Evolutionary conservation across 2,797 vertebrate genomes (phyloP).

Genomic region (Chaetophractus vellerosus): DNA sequence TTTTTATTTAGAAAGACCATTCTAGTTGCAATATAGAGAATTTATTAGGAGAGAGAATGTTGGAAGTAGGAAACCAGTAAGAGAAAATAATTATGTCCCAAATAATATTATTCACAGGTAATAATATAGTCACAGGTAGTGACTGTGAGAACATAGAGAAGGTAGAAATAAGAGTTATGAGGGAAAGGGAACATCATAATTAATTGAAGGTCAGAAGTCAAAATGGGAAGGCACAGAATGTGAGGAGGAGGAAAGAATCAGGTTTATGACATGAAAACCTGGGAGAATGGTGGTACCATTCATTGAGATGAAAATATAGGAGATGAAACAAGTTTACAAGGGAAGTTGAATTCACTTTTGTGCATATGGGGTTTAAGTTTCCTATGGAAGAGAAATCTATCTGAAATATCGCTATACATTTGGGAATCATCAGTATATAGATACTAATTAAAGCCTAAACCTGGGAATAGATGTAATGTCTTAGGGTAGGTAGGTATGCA

Average conservation of each 20-base stretch:
- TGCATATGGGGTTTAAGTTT: neutral
- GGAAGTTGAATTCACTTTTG: conserved; percentile 43
- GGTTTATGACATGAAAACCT: neutral
- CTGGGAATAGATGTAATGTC: neutral
- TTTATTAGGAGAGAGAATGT: neutral
- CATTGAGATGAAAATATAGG: neutral
- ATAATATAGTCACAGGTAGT: neutral
- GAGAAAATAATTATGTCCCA: conserved; percentile 29
- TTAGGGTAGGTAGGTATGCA: neutral
- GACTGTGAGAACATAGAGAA: neutral
- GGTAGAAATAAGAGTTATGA: neutral
- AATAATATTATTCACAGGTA: neutral
- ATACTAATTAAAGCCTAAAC: neutral
- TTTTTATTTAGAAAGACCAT: conserved; percentile 18
- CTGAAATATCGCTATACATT: neutral
- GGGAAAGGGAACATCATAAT: neutral
- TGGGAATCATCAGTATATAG: neutral
- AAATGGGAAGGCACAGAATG: neutral
- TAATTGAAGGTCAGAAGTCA: conserved; percentile 6
- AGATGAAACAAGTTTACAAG: conserved; percentile 22
- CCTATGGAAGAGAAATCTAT: neutral
- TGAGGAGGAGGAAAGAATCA: neutral
- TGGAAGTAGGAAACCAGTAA: neutral
- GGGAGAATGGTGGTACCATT: neutral
- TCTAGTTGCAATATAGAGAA: neutral